Base-by-base conservation (phyloP, 37 sponge, comb jelly and placozoan genomes). In the Ephydatia muelleri region DNA sequence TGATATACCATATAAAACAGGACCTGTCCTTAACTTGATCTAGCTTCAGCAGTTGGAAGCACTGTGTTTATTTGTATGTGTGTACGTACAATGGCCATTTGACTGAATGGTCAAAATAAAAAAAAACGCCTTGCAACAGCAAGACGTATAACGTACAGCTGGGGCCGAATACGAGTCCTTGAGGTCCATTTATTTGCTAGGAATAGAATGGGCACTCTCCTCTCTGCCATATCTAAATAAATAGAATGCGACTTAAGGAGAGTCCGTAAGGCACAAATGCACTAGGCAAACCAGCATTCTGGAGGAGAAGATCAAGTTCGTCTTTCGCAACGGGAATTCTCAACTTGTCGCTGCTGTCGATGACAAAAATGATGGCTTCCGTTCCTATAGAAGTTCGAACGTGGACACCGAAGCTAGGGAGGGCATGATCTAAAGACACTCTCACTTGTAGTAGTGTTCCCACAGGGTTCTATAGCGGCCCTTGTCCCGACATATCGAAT, bases 401-500 rank as follows among this genome's bases (percentile, higher is more conserved):
- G 16, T 70, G 73, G 67, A 34, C n/a, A 37, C 68, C 3, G 75
- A 29, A 37, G 27, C 35, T 39, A 37, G 19, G 21, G 40, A 5
- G 1, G 38, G 0, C 22, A 6, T 13, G 26, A 25, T 12, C 4
- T 34, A 37, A 73, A 73, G 5, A 3, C 75, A 23, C 2, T 1
- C 76, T 37, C 22, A n/a, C 31, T 73, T 23, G 36, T 29, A 32
- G 74, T 19, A 0, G n/a, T n/a, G 0, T n/a, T 98, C 99, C 99
- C 99, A 98, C 2, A 98, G 81, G 29, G 85, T 89, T 47, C 99
- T 68, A 67, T 95, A 96, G 30, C 95, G 88, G 37, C n/a, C 97
- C 97, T 65, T 98, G 99, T 5, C 99, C 99, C 68, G 99, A 96
- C 99, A 98, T 98, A 70, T 98, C 99, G 76, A 92, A 98, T 69